Evolutionary conservation across 2,888 invertebrate species (phyloP).

Genomic region (Drosophila sordidula): DNA sequence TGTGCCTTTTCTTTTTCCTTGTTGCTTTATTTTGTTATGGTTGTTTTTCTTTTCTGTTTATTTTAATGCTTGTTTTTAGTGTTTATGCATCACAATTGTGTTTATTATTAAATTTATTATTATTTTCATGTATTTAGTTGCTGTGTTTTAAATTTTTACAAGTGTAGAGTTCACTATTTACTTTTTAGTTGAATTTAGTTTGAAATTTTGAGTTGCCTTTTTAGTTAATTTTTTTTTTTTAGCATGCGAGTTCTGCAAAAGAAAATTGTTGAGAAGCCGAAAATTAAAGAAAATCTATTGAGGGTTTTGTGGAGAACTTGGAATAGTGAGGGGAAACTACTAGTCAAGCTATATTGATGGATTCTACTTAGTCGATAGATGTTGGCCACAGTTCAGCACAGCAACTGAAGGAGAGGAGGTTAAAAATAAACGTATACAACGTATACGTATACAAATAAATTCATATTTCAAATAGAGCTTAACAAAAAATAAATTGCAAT

Average conservation of each 20-base stretch:
- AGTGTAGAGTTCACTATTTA: slow-evolving; percentile 62
- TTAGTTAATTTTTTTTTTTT: slow-evolving; percentile 49
- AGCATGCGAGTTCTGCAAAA: slow-evolving; percentile 80
- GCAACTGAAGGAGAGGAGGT: slow-evolving; percentile 11
- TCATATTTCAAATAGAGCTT: neutral
- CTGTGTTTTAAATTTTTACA: slow-evolving; percentile 50
- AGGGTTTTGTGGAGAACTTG: slow-evolving; percentile 16
- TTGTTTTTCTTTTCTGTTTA: slow-evolving; percentile 23
- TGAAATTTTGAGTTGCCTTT: slow-evolving; percentile 61
- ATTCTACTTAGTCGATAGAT: neutral
- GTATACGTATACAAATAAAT: slow-evolving; percentile 2
- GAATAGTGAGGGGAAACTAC: slow-evolving; percentile 6
- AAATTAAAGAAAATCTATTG: slow-evolving; percentile 76
- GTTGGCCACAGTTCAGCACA: slow-evolving; percentile 18
- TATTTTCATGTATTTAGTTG: slow-evolving; percentile 46
- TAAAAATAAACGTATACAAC: neutral
- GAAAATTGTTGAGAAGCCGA: slow-evolving; percentile 75
- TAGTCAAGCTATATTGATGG: slow-evolving; percentile 19
- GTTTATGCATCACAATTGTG: slow-evolving; percentile 67
- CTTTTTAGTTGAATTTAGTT: slow-evolving; percentile 61
- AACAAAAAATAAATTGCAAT: neutral
- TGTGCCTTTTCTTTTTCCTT: slow-evolving; percentile 38
- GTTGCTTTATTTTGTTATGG: slow-evolving; percentile 35
- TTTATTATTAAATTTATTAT: slow-evolving; percentile 30
- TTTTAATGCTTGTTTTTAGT: slow-evolving; percentile 49